phyloP scores from a whole-genome alignment of 2,113 vertebrate species.

The Chaetodon auriga region DNA sequence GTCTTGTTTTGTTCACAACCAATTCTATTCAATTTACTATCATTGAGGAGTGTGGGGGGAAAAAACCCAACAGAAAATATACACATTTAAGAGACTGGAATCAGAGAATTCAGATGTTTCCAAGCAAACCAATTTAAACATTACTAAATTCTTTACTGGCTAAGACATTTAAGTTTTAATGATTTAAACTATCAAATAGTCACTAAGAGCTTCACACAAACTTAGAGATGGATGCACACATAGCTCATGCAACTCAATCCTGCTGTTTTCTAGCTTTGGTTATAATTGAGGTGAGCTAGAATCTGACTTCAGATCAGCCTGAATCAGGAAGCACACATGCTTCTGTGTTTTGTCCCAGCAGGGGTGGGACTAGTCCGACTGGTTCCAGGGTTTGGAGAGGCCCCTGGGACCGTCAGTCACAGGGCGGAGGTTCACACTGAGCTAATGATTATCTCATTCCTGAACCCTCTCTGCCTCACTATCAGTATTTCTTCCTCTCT shows the following conservation, averaged over 20 bases:
- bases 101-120: too few relatives aligned
- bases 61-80: too few relatives aligned
- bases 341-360: constrained; percentile 19
- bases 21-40: too few relatives aligned
- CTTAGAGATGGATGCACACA: neutral
- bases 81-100: too few relatives aligned
- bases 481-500: constrained; percentile 48
- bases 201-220: neutral
- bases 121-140: too few relatives aligned
- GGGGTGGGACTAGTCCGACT: constrained; percentile 58
- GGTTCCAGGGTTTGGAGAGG: constrained; percentile 62
- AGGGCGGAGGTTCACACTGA: constrained; percentile 75
- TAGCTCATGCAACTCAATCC: neutral
- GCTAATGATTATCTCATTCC: constrained; percentile 77
- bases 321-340: constrained; percentile 10
- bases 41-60: too few relatives aligned
- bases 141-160: neutral
- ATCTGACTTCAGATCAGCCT: constrained; percentile 31
- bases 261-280: neutral
- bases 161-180: neutral
- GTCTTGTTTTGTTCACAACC: too few relatives aligned
- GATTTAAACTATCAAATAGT: neutral
- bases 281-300: neutral
- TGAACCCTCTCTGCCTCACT: constrained; percentile 40
- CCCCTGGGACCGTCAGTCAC: constrained; percentile 65